Evolutionary conservation across 1,140 invertebrate genomes (phyloP).

Genomic region (Bombus confusus): DNA sequence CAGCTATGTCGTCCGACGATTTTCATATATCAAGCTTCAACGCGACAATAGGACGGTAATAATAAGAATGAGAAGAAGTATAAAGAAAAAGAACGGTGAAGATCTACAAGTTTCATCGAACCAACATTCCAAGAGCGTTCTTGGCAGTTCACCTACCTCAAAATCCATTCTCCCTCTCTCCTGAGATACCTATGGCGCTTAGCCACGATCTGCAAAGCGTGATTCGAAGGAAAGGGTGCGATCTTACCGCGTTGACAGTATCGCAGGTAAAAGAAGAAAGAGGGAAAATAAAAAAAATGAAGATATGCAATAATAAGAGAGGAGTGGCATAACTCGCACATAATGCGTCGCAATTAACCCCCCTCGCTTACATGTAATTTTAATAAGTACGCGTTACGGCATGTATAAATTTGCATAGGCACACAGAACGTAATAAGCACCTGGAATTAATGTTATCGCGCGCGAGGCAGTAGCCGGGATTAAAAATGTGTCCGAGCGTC

Average conservation of each 20-base stretch:
- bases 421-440: background rate
- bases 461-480: background rate
- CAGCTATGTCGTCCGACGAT: background rate
- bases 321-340: background rate
- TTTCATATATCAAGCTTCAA: background rate
- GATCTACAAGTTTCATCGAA: background rate
- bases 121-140: conserved; percentile 46
- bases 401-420: conserved; percentile 5
- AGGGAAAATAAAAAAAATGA: background rate
- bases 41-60: background rate
- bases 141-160: conserved; percentile 51
- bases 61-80: background rate
- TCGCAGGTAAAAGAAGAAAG: background rate
- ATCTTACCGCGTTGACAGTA: no score
- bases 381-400: background rate
- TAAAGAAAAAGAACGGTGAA: background rate
- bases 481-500: background rate
- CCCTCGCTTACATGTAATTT: background rate
- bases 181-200: background rate
- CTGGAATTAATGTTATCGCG: background rate
- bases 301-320: background rate
- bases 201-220: background rate
- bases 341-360: background rate
- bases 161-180: conserved; percentile 37
- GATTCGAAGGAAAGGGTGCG: background rate